Evolutionary conservation across 2,797 vertebrate species (phyloP).

Genomic region (Anabas testudineus): DNA sequence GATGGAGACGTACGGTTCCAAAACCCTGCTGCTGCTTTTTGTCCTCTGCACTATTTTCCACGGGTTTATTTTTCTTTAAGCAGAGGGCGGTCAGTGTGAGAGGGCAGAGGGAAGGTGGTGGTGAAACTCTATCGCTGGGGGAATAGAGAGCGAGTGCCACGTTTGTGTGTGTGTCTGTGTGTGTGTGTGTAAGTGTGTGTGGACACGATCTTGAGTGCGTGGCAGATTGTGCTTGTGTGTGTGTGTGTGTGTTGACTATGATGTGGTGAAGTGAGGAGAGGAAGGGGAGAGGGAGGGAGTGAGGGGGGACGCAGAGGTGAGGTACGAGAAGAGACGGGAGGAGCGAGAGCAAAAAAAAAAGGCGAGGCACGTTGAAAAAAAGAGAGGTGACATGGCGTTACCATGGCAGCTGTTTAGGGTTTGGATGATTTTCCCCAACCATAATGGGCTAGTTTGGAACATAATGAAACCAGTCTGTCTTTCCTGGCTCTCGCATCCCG

Average conservation of each 20-base stretch:
- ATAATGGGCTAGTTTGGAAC: constrained; percentile 80
- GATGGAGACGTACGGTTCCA: constrained; percentile 26
- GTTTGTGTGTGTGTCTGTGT: constrained; percentile 18
- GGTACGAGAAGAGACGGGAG: constrained; percentile 31
- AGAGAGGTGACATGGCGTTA: constrained; percentile 60
- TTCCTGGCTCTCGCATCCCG: constrained; percentile 79
- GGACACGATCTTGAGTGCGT: background rate
- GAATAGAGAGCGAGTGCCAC: constrained; percentile 30
- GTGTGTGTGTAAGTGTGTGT: constrained; percentile 16
- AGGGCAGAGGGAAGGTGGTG: constrained; percentile 60
- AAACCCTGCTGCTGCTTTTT: constrained; percentile 43
- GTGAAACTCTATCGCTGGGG: constrained; percentile 57
- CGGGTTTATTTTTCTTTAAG: constrained; percentile 71
- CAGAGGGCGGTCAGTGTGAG: constrained; percentile 58
- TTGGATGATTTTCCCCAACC: constrained; percentile 79
- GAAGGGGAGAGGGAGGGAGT: constrained; percentile 35
- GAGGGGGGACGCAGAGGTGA: constrained; percentile 46
- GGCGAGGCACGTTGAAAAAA: constrained; percentile 23
- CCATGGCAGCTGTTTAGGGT: constrained; percentile 81
- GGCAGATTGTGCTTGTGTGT: constrained; percentile 49
- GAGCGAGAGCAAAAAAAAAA: constrained; percentile 17
- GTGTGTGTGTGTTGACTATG: constrained; percentile 43
- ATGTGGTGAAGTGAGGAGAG: constrained; percentile 28
- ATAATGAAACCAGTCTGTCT: constrained; percentile 87
- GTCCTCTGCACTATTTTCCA: constrained; percentile 60